These are phyloP conservation scores for Plutomurus gul DNA, from an alignment of 1,140 invertebrate genomes.

Conservation along the genomic window DNA sequence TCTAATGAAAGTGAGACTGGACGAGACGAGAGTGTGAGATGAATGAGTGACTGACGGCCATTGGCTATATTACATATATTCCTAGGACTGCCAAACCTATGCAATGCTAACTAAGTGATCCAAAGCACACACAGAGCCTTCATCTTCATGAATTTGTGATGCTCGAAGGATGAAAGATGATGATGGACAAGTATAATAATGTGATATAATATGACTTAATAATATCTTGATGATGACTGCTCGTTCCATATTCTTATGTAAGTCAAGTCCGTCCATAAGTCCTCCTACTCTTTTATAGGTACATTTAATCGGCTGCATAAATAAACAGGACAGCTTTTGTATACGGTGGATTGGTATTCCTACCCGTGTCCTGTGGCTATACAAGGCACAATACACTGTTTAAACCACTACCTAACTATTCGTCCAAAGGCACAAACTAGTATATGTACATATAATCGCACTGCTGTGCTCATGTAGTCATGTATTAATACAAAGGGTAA, in stretches of 20 bases:
- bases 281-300: neutral
- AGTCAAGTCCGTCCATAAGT: slow-evolving; percentile 14
- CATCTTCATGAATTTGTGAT: slow-evolving; percentile 6
- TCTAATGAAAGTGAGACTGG: slow-evolving; percentile 7
- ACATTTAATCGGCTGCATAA: slow-evolving; percentile 21
- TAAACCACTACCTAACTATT: too few relatives aligned
- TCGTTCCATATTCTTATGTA: slow-evolving; percentile 18
- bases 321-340: neutral
- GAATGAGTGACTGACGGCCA: slow-evolving; percentile 14
- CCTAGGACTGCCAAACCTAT: neutral
- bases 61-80: neutral
- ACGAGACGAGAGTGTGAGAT: neutral
- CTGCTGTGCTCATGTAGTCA: too few relatives aligned
- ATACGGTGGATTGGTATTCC: neutral
- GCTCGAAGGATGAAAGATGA: slow-evolving; percentile 25
- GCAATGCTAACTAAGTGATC: neutral
- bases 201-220: slow-evolving; percentile 28
- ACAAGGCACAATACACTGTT: too few relatives aligned
- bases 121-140: slow-evolving; percentile 9
- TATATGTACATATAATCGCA: too few relatives aligned
- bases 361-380: too few relatives aligned
- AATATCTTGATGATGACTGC: slow-evolving; percentile 21
- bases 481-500: too few relatives aligned
- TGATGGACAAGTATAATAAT: slow-evolving; percentile 27
- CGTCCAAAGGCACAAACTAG: too few relatives aligned